Evolutionary conservation across 2,888 invertebrate species (phyloP), one percentile per base, ranked within the genome.

Genomic region (Hydroisotoma schaefferi): DNA sequence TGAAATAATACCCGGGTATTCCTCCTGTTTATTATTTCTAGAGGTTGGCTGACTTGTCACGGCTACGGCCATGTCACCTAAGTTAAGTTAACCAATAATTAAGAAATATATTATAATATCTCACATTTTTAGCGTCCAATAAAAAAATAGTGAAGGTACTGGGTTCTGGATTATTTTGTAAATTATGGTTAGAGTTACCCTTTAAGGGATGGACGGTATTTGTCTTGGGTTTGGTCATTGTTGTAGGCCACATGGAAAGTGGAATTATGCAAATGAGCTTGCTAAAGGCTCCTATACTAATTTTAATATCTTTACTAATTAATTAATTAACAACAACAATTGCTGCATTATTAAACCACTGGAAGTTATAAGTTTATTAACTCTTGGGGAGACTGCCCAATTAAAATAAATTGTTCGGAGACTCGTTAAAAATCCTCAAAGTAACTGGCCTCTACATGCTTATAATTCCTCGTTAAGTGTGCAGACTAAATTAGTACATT

Each of bases 51-150:
- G 52, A 10, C 5, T 22, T 33, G 52, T 52, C 6, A 52, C 37
- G 3, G 52, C 52, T 52, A 29, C 37, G 29, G 20, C 40, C 52
- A 28, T 52, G 22, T 52, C 27, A n/a, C 29, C 27, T 28, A 27
- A 46, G 5, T 5, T 18, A 33, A 15, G 8, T 15, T 15, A 33
- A 33, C 8, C 8, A 15, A 33, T 8, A 33, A 33, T 15, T 10
- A 33, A 10, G 15, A 33, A 33, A 33, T 33, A 8, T 15, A 33
- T 33, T 33, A 33, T 10, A 33, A 8, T 15, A 18, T 40, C 20
- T 15, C 15, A 40, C n/a, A 33, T 15, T 18, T 40, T 40, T 18
- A 40, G 20, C n/a, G 5, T 20, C 5, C 20, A 40, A 15, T 10
- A 40, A 40, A 5, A 20, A 18, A 40, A 40, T 40, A 18, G n/a